Evolutionary conservation across 2,797 vertebrate species (phyloP).

Genomic region (Muraenolepis orangiensis): DNA sequence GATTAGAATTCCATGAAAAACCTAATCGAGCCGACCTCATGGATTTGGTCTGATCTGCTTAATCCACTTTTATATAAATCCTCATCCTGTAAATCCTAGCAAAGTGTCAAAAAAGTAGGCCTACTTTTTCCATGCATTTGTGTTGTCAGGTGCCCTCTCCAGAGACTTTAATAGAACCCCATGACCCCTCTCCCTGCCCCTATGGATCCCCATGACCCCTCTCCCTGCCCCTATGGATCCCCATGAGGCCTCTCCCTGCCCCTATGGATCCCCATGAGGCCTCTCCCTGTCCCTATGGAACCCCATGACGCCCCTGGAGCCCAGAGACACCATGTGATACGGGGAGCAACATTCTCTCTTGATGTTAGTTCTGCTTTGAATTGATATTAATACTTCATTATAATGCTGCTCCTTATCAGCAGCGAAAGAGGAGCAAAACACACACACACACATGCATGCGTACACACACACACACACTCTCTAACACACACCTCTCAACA

Average conservation of each 20-base stretch:
- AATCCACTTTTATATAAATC: too few species aligned
- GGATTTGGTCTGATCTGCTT: too few species aligned
- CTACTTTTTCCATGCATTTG: too few species aligned
- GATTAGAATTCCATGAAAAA: too few species aligned
- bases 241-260: neutral
- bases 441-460: neutral
- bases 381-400: constrained; percentile 19
- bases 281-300: too few species aligned
- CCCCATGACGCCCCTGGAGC: constrained; percentile 8
- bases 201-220: neutral
- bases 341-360: constrained; percentile 11
- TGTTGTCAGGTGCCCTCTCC: too few species aligned
- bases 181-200: neutral
- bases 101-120: too few species aligned
- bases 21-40: too few species aligned
- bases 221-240: too few species aligned
- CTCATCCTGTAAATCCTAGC: too few species aligned
- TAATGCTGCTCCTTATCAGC: neutral
- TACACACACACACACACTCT: constrained; percentile 1
- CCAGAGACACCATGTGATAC: constrained; percentile 13
- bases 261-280: neutral
- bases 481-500: too few species aligned
- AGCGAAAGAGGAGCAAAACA: neutral
- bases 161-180: too few species aligned
- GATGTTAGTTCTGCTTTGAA: constrained; percentile 20